A percentile compares a stretch with the other conserved stretches of the same genome.
These are phyloP conservation scores for Caenorhabditis inopinata DNA, from an alignment of 1,140 invertebrate species.

Conservation along the genomic window DNA sequence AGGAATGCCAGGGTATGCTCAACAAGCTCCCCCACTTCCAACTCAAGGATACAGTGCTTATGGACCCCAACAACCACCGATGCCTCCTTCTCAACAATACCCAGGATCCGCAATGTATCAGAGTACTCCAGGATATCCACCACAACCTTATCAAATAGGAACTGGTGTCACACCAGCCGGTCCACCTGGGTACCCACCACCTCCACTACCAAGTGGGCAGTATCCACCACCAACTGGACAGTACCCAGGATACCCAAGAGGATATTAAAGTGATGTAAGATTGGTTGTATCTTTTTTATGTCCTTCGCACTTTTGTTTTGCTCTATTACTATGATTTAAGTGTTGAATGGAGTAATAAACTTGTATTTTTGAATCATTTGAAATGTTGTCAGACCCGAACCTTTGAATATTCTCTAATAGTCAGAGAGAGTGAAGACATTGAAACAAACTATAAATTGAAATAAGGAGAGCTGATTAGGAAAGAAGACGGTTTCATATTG, in stretches of 20 bases:
- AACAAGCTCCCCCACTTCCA: slow-evolving; percentile 10
- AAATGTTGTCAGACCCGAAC: too few relatives aligned
- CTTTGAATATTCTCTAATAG: too few relatives aligned
- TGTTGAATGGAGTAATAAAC: too few relatives aligned
- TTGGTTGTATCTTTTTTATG: background rate
- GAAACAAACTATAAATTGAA: too few relatives aligned
- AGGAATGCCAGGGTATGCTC: slow-evolving; percentile 5
- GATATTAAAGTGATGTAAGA: background rate
- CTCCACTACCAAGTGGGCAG: background rate
- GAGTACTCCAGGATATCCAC: background rate
- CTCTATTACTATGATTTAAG: background rate
- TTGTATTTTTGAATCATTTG: background rate
- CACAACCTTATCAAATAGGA: background rate
- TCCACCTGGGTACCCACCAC: background rate
- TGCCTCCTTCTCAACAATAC: background rate
- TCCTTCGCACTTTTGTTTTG: background rate
- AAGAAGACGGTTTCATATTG: too few relatives aligned
- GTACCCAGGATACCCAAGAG: slow-evolving; percentile 23
- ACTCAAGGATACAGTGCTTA: background rate
- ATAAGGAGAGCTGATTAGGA: too few relatives aligned
- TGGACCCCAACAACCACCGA: background rate
- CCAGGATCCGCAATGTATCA: background rate
- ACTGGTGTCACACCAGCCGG: background rate
- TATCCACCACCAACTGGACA: background rate
- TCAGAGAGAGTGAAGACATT: too few relatives aligned